Base-by-base conservation (phyloP, 30 jellyfish, hydroid and myxozoan genomes). In the Clytia hemisphaerica region DNA sequence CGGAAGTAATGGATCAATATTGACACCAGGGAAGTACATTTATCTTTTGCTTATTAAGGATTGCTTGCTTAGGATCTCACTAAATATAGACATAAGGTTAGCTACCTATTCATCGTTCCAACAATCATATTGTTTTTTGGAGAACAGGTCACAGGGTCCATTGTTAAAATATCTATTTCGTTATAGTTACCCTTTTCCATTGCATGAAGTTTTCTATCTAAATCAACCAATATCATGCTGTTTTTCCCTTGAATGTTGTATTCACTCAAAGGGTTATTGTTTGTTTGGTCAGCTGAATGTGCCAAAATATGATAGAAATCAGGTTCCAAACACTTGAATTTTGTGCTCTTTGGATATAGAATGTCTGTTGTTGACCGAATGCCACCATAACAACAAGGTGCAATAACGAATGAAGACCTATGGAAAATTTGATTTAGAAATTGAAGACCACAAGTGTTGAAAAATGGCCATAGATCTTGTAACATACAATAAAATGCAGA, bases 361-460 rank as follows among this genome's bases (percentile, higher is more conserved):
- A 86, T 32, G 18, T 60, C 49, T 19, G 74, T 86, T 16, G 82
- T 38, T 38, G 67, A 44, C 27, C 38, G 77, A 15, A 86, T 79
- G 63, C 96, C 61, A 1, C 96, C 96, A 58, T 86, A 86, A 79
- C 96, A 86, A 74, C 96, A 86, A 2, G 96, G 96, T 44, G 85
- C 68, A 6, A 86, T 82, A 50, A 86, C 93, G 61, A 71, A 86
- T 2, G 96, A 79, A 16, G 96, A 94, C 45, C 96, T 86, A 45
- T 30, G 42, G 62, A 9, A 72, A 72, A 67, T n/a, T n/a, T n/a
- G n/a, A n/a, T n/a, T n/a, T n/a, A n/a, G n/a, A n/a, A n/a, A n/a
- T n/a, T n/a, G n/a, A n/a, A n/a, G n/a, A n/a, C n/a, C n/a, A n/a
- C n/a, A n/a, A n/a, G n/a, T n/a, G n/a, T n/a, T n/a, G n/a, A n/a